phyloP scores from a whole-genome alignment of 2,888 invertebrate species.

The Callyntrura guangdongensis region DNA sequence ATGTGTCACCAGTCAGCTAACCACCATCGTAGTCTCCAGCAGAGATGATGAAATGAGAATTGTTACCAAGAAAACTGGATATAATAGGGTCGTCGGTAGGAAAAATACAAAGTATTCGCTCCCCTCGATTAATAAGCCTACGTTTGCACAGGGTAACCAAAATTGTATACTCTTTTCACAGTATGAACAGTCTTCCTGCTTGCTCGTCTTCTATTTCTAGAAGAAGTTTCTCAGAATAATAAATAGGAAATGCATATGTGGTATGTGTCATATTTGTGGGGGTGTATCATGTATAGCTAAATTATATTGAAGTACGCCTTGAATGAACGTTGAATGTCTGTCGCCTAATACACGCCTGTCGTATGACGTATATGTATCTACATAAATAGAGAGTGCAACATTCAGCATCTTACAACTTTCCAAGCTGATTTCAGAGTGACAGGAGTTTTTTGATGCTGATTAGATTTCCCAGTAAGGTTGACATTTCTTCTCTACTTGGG shows the following conservation, averaged over 20 bases:
- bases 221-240: conserved; percentile 11
- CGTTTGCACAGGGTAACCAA: not conserved
- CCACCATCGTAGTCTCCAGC: not conserved
- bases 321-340: no score
- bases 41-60: conserved; percentile 30
- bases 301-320: no score
- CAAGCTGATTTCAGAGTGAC: conserved; percentile 26
- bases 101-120: conserved; percentile 23
- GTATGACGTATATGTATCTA: not conserved
- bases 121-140: not conserved
- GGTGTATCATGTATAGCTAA: not conserved
- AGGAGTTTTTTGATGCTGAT: conserved; percentile 59
- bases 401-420: no score
- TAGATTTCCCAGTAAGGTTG: conserved; percentile 66
- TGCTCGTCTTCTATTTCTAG: not conserved
- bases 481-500: conserved; percentile 26
- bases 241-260: not conserved
- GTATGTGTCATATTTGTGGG: not conserved
- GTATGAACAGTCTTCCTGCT: not conserved
- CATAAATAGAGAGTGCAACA: not conserved
- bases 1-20: conserved; percentile 27
- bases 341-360: no score
- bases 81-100: not conserved
- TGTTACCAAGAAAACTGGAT: not conserved
- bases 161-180: not conserved